Base-by-base conservation (phyloP, 2,888 invertebrate genomes). In the Caenorhabditis sulstoni region DNA sequence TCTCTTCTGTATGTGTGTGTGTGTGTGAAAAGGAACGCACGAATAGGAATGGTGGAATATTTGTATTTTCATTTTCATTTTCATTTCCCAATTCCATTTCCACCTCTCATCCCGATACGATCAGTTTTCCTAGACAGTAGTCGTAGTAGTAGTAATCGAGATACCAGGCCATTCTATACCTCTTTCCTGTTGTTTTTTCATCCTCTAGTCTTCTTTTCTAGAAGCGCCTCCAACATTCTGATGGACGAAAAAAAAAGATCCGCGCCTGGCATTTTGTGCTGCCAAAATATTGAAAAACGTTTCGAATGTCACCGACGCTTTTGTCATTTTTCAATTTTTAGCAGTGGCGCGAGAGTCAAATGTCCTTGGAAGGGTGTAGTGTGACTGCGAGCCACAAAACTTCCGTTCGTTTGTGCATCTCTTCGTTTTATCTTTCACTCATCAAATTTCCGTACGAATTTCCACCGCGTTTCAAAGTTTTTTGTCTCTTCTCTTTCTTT, bases 51-150 rank as follows among this genome's bases (percentile, higher is more conserved):
- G 53, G 55, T 18, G n/a, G 55, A 55, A 70, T 61, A 61, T 70
- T 61, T 61, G 61, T 70, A 70, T 70, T 70, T 53, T 61, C 59
- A 41, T 50, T 53, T 68, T 68, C 59, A 9, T 12, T 53, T 11
- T 52, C 18, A 23, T 52, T 12, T 22, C 16, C n/a, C n/a, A n/a
- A n/a, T 44, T 44, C 20, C 18, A 7, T 45, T 16, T 59, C 23
- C 47, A n/a, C n/a, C n/a, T n/a, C n/a, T n/a, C n/a, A n/a, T n/a
- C n/a, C n/a, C n/a, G n/a, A n/a, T n/a, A n/a, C n/a, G n/a, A n/a
- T n/a, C n/a, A n/a, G 47, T 61, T 49, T 37, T 2, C 37, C 18
- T 23, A 18, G 35, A 55, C 18, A 67, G 66, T 49, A 35, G 11
- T 29, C 52, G 16, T 22, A n/a, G 29, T 29, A 29, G 29, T 29